These are phyloP conservation scores for Triplophysa tibetana DNA, from an alignment of 2,113 vertebrate species.

Conservation along the genomic window DNA sequence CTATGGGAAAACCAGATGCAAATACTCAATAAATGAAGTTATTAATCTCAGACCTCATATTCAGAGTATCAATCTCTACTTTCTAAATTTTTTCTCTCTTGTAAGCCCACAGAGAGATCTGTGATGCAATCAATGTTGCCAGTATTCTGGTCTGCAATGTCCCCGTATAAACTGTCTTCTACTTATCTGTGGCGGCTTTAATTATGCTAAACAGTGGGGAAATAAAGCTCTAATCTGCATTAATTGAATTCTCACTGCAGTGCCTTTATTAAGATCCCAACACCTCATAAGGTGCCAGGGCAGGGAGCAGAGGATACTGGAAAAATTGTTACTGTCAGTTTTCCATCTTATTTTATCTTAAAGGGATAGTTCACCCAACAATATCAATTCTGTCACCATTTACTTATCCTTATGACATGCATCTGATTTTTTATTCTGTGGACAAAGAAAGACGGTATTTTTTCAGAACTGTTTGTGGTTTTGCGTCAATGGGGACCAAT, in stretches of 20 bases:
- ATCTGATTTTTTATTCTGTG: too few species aligned
- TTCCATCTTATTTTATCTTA: neutral
- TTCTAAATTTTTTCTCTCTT: neutral
- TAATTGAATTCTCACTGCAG: conserved; percentile 51
- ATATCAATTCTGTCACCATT: too few species aligned
- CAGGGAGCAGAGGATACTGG: neutral
- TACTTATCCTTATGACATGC: too few species aligned
- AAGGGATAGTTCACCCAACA: too few species aligned
- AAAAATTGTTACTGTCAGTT: conserved; percentile 4
- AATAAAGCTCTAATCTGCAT: conserved; percentile 48
- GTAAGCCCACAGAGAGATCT: neutral
- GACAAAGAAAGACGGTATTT: too few species aligned
- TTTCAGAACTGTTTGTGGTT: too few species aligned
- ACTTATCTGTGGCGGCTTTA: conserved; percentile 53
- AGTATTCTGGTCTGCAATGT: neutral
- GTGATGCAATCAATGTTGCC: neutral
- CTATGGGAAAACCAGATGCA: neutral
- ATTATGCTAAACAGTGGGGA: conserved; percentile 43
- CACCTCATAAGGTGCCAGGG: neutral
- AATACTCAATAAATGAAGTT: conserved; percentile 11
- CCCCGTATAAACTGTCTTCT: conserved; percentile 46
- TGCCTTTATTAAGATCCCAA: conserved; percentile 23
- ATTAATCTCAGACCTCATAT: conserved; percentile 9
- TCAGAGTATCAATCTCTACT: neutral
- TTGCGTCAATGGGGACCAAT: too few species aligned